Percentiles rank a stretch among this genome's conserved stretches.
Evolutionary conservation across 1,140 invertebrate genomes (phyloP).

Genomic region (Atopsyche davidsoni): DNA sequence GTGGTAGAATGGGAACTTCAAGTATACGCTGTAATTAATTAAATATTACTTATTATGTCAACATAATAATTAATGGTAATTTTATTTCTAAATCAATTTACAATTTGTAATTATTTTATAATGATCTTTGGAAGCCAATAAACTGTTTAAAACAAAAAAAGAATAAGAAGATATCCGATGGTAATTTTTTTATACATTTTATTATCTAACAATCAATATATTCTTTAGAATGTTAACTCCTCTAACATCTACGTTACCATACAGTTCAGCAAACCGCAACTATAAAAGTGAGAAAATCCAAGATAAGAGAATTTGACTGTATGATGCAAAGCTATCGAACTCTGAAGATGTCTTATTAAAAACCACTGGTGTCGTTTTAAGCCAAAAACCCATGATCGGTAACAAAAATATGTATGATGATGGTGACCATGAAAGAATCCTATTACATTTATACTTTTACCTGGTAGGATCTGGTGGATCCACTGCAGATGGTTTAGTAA

Average conservation of each 20-base stretch:
- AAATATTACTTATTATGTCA: background rate
- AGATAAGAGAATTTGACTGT: conserved; percentile 1
- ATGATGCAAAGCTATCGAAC: background rate
- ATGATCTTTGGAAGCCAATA: background rate
- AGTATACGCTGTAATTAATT: conserved; percentile 42
- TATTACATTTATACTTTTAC: no score
- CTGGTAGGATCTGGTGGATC: conserved; percentile 48
- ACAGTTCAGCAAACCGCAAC: background rate
- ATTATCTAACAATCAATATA: background rate
- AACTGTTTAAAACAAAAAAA: background rate
- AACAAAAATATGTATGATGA: no score
- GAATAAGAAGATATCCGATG: background rate
- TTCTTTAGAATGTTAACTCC: conserved; percentile 6
- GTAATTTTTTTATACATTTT: background rate
- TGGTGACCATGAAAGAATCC: no score
- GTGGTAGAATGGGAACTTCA: conserved; percentile 49
- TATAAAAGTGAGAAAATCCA: conserved; percentile 12
- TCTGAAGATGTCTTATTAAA: conserved; percentile 26
- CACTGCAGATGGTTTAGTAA: conserved; percentile 43
- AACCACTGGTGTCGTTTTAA: conserved; percentile 48
- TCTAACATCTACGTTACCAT: background rate
- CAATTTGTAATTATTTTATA: background rate
- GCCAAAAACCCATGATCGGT: no score
- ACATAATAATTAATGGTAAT: conserved; percentile 3
- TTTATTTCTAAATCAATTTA: background rate